Evolutionary conservation across 1,140 invertebrate species (phyloP), one percentile per base, ranked within the genome.

Genomic region (Papilio dardanus): DNA sequence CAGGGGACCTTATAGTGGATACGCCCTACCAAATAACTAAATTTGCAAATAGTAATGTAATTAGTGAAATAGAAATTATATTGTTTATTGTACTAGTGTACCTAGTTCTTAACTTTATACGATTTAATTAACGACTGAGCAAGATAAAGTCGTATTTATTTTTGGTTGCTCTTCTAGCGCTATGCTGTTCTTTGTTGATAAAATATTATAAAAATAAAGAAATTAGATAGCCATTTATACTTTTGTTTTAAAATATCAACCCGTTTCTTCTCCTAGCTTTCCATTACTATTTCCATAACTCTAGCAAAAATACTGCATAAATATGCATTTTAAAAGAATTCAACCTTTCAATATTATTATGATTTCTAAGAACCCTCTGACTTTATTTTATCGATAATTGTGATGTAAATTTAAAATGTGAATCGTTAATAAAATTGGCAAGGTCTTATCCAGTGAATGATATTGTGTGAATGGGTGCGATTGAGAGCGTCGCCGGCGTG

Each of bases 1-100:
- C 91, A 88, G 79, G 90, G 91, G 91, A 92, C 88, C 84, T 85
- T 87, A 86, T 86, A 87, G 83, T 93, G 89, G 91, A 93, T 84
- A 88, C 79, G 84, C 87, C 86, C 76, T 67, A 77, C 74, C 2
- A 30, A 42, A 82, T 58, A 86, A 77, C 79, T 62, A 69, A 71
- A 65, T 50, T 80, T 77, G 69, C 75, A 54, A 66, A 33, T 28
- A 30, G 21, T 42, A 42, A 24, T 46, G 21, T 37, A 28, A 30
- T 28, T 24, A 46, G 42, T 74, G 42, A 12, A 68, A 35, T 24
- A 35, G 31, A 21, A 12, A n/a, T 67, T 67, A 7, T n/a, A n/a
- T n/a, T n/a, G n/a, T n/a, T n/a, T n/a, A n/a, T n/a, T n/a, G n/a
- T n/a, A n/a, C n/a, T n/a, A n/a, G n/a, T n/a, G n/a, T n/a, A n/a